Conservation (phyloP, 2,888 invertebrate genomes). For the Aphrophora alni region DNA sequence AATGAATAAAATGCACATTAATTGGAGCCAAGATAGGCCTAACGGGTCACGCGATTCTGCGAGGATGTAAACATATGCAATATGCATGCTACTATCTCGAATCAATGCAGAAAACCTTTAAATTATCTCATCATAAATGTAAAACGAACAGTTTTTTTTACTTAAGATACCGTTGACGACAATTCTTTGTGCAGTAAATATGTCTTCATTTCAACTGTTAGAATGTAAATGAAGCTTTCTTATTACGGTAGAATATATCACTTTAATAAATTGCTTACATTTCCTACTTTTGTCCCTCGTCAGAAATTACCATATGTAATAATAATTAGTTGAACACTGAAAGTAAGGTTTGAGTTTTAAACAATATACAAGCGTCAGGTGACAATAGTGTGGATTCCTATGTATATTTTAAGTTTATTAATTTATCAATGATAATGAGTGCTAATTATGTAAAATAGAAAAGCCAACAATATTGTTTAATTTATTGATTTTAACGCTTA, state of each 20-base stretch:
- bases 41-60: background rate
- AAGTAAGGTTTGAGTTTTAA: too few species aligned
- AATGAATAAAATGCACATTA: slow-evolving; percentile 39
- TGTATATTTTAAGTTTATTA: too few species aligned
- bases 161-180: background rate
- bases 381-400: too few species aligned
- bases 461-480: too few species aligned
- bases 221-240: background rate
- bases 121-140: background rate
- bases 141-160: background rate
- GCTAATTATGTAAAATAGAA: too few species aligned
- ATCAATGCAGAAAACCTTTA: background rate
- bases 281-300: background rate
- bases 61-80: background rate
- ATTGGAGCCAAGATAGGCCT: slow-evolving; percentile 31
- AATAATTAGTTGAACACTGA: background rate
- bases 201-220: background rate
- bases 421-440: too few species aligned
- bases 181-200: background rate
- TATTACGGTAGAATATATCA: background rate
- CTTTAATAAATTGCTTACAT: background rate
- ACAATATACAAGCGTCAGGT: too few species aligned
- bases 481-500: too few species aligned
- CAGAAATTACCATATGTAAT: background rate
- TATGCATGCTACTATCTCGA: background rate